phyloP scores from a whole-genome alignment of 2,113 vertebrate genomes.

The Reinhardtius hippoglossoides region DNA sequence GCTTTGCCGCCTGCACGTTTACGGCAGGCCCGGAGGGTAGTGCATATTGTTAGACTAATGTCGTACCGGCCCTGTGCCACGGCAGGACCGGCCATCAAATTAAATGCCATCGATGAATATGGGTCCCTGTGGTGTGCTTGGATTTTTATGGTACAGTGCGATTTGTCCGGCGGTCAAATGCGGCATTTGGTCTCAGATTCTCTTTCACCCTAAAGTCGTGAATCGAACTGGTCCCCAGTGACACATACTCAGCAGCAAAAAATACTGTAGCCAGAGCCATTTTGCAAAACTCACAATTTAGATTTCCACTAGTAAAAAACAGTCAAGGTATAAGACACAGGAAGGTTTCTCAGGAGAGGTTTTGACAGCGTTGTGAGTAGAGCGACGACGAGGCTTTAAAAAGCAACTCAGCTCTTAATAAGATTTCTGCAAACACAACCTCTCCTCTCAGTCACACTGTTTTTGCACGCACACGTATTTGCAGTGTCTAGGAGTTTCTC shows the following conservation, averaged over 20 bases:
- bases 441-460: conserved; percentile 33
- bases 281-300: conserved; percentile 5
- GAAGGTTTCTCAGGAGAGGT: conserved; percentile 33
- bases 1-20: conserved; percentile 21
- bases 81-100: conserved; percentile 37
- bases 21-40: conserved; percentile 30
- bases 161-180: conserved; percentile 32
- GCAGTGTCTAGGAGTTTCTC: conserved; percentile 10
- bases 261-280: not conserved
- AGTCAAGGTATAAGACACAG: not conserved
- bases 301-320: not conserved
- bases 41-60: conserved; percentile 46
- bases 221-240: conserved; percentile 2
- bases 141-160: conserved; percentile 1
- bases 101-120: conserved; percentile 40
- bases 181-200: conserved; percentile 18
- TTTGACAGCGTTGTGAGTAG: conserved; percentile 20
- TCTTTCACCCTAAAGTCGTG: conserved; percentile 4
- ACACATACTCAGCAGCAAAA: not conserved
- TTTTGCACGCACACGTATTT: conserved; percentile 9
- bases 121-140: conserved; percentile 13
- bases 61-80: conserved; percentile 46
- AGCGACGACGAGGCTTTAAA: conserved; percentile 46
- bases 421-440: conserved; percentile 57
- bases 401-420: conserved; percentile 56